These are phyloP conservation scores for Varroa destructor DNA, from an alignment of 1,140 invertebrate genomes.

Conservation along the genomic window DNA sequence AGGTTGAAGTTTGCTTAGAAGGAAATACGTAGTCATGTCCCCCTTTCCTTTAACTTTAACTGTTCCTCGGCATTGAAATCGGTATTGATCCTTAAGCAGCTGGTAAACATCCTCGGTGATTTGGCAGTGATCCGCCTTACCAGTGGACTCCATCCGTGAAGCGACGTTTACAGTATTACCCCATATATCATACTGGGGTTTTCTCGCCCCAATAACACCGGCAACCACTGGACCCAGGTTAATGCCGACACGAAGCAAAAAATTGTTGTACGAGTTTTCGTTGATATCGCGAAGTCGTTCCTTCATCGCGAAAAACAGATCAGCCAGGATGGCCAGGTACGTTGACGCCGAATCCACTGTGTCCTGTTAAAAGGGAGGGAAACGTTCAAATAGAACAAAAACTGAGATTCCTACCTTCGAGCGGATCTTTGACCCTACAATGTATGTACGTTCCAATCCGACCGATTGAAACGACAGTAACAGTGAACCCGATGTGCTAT, in stretches of 20 bases:
- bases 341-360: slow-evolving; percentile 49
- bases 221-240: slow-evolving; percentile 83
- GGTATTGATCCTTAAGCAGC: slow-evolving; percentile 56
- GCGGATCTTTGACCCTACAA: no score
- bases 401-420: not conserved
- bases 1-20: slow-evolving; percentile 50
- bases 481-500: no score
- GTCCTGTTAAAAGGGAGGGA: slow-evolving; percentile 38
- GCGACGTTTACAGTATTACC: slow-evolving; percentile 90
- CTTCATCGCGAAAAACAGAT: slow-evolving; percentile 78
- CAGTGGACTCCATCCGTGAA: slow-evolving; percentile 72
- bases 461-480: no score
- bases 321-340: slow-evolving; percentile 61
- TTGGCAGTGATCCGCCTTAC: slow-evolving; percentile 67
- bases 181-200: slow-evolving; percentile 93
- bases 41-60: slow-evolving; percentile 86
- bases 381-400: slow-evolving; percentile 13
- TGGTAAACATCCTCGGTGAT: slow-evolving; percentile 69
- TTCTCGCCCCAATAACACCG: slow-evolving; percentile 80
- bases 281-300: slow-evolving; percentile 75
- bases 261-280: slow-evolving; percentile 90
- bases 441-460: no score
- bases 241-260: slow-evolving; percentile 76
- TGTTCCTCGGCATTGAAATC: slow-evolving; percentile 64
- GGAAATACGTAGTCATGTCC: slow-evolving; percentile 81